Evolutionary conservation across 2,113 vertebrate species (phyloP), one percentile per base, ranked within the genome.

Genomic region (Nettapus auritus): DNA sequence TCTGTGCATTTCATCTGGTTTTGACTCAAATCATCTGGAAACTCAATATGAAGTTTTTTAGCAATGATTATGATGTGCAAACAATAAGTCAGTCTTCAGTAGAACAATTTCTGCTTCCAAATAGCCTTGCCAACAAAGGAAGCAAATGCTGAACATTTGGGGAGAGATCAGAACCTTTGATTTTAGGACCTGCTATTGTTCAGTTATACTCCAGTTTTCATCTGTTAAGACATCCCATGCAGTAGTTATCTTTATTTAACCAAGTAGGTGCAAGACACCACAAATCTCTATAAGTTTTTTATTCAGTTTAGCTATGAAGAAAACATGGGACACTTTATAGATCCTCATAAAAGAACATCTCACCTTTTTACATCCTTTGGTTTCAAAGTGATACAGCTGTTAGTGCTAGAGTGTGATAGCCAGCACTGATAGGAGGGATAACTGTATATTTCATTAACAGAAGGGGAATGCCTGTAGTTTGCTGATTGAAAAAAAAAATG

Each of bases 1-100:
- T 63, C 79, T 83, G 0, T 80, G 40, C 52, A 33, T 82, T 94
- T 91, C 57, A 29, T 76, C 68, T 82, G 53, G 46, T 75, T 93
- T 92, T 86, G 44, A 89, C 92, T 82, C 77, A 34, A 55, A n/a
- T 95, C 76, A 57, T 84, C 74, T 89, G 77, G 44, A 87, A 82
- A 50, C 53, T 84, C 50, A 34, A 33, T 66, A 36, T 42, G 71
- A 80, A 91, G 38, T 36, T 63, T 88, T 92, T 67, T 40, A 55
- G 46, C 0, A 0, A 26, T 63, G 13, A 71, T 89, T 66, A 52
- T 86, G 70, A 29, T 20, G 56, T 78, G 88, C 55, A 50, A 81
- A 75, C 50, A 90, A 38, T 56, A 74, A 88, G 22, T 82, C 22
- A 12, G 1, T 48, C 48, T 78, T 25, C 50, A 74, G 44, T 60